A percentile compares a stretch with the other conserved stretches of the same genome.
These are phyloP conservation scores for Ictalurus punctatus DNA, from an alignment of 2,113 vertebrate genomes.

Conservation along the genomic window DNA sequence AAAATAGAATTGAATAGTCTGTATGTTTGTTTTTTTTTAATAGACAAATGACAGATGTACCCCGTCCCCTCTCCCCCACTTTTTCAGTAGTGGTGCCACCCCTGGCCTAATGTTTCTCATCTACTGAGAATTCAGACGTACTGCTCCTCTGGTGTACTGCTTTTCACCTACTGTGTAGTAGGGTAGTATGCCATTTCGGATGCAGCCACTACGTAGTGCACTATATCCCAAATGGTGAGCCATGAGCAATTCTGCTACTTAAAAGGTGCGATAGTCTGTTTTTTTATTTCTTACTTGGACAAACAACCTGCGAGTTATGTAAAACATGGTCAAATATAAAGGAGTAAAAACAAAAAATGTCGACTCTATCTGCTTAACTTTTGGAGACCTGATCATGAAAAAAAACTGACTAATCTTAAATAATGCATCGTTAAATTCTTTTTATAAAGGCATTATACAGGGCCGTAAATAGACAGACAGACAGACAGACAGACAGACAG, in stretches of 20 bases:
- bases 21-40: too few relatives aligned
- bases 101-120: too few relatives aligned
- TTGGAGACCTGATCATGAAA: neutral
- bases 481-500: neutral
- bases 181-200: too few relatives aligned
- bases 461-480: neutral
- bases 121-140: too few relatives aligned
- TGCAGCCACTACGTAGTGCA: neutral
- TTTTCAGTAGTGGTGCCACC: too few relatives aligned
- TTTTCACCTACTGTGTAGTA: too few relatives aligned
- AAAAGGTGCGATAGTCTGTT: neutral
- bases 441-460: neutral
- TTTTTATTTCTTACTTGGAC: neutral
- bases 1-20: too few relatives aligned
- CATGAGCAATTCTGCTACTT: neutral
- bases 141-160: too few relatives aligned
- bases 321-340: neutral
- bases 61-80: too few relatives aligned
- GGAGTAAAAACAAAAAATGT: neutral
- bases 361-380: neutral
- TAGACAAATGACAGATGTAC: too few relatives aligned
- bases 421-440: neutral
- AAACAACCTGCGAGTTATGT: neutral
- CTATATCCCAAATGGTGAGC: neutral
- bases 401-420: neutral